Evolutionary conservation across 2,113 vertebrate species (phyloP), one percentile per base, ranked within the genome.

Genomic region (Gambusia holbrooki): DNA sequence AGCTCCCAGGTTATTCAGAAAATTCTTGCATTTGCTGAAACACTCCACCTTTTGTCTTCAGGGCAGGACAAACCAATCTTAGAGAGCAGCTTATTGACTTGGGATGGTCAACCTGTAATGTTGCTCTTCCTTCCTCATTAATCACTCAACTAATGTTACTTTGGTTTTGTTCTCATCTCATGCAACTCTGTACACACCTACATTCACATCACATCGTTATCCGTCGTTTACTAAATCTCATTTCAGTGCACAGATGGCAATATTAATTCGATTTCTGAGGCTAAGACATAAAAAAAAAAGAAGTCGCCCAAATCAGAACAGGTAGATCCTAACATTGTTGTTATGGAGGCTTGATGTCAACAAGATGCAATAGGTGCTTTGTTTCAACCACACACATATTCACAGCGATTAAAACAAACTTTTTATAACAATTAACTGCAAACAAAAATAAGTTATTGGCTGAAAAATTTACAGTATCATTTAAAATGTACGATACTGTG

Each of bases 11-110:
- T 69, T 30, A 74, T 30, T 64, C 7, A 67, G 0, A 71, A 68
- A 73, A 45, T 62, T 70, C 33, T 62, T 58, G 51, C 3, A 58
- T 58, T 58, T 75, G 25, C 29, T 68, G 42, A 35, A 51, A 70
- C 8, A 51, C 30, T 6, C 5, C 48, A 15, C 30, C 48, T 25
- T 30, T 25, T n/a, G 10, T 33, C 30, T 60, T 22, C 7, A 42
- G 48, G 40, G 48, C 10, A n/a, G 68, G 11, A 11, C 67, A 6
- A 69, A 19, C 28, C 11, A 22, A 25, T 69, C 67, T 25, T 37
- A 12, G n/a, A 42, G 9, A 0, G 25, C 11, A 19, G 29, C 25
- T 63, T 15, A 30, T 15, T 67, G 40, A 67, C 12, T 29, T 29
- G 37, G 66, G 37, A 40, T 67, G 40, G 37, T 48, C 66, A 68